These are phyloP conservation scores for Neopelma chrysocephalum DNA, from an alignment of 2,797 vertebrate species.

Conservation along the genomic window DNA sequence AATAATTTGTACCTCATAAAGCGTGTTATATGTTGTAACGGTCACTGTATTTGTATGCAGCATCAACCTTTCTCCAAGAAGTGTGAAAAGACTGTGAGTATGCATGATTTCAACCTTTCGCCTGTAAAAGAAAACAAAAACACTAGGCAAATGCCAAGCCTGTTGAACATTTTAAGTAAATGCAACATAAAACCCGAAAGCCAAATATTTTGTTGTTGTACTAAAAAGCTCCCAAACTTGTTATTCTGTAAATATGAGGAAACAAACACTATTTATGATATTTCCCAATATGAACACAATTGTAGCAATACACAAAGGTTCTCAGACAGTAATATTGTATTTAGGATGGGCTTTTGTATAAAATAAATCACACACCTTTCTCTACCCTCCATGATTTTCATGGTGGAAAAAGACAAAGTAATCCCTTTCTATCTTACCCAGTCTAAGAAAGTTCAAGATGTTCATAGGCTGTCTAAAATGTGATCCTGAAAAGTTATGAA, in stretches of 20 bases:
- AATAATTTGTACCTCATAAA: constrained; percentile 88
- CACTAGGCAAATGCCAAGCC: background rate
- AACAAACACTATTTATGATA: background rate
- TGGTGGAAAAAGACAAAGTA: background rate
- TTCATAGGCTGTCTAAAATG: background rate
- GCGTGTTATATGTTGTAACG: constrained; percentile 92
- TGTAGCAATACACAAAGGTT: background rate
- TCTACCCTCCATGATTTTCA: background rate
- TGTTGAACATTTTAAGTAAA: background rate
- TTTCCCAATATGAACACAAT: background rate
- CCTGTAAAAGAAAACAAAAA: constrained; percentile 72
- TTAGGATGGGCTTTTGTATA: background rate
- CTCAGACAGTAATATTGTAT: background rate
- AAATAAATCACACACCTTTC: background rate
- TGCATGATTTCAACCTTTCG: constrained; percentile 99
- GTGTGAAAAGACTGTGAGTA: constrained; percentile 95
- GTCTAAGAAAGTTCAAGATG: background rate
- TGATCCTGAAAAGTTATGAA: background rate
- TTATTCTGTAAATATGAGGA: background rate
- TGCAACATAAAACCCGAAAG: background rate
- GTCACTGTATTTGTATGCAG: constrained; percentile 91
- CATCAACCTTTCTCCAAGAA: constrained; percentile 93
- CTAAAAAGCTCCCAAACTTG: background rate
- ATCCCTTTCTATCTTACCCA: background rate
- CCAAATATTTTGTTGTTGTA: background rate